phyloP scores from a whole-genome alignment of 1,140 invertebrate genomes.

The Achatina immaculata region DNA sequence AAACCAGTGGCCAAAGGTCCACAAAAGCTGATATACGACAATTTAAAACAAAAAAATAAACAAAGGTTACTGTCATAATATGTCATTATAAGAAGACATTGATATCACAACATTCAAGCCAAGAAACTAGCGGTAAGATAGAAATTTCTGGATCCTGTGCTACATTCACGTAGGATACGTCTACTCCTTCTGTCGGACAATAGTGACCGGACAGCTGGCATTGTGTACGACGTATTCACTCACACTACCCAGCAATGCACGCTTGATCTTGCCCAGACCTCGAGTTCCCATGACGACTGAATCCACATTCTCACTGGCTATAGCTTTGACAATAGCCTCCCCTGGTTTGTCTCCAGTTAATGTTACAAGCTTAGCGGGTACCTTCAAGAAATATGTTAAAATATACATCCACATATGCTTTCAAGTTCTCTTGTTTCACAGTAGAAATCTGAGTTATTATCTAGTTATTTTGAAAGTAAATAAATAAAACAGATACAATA shows the following conservation, averaged over 20 bases:
- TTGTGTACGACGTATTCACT: conserved; percentile 52
- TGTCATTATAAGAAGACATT: too few species aligned
- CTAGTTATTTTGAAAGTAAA: too few species aligned
- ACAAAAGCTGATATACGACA: too few species aligned
- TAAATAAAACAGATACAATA: too few species aligned
- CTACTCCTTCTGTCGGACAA: conserved; percentile 21
- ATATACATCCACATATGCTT: neutral
- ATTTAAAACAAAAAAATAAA: too few species aligned
- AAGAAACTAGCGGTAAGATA: too few species aligned
- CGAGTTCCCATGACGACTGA: conserved; percentile 45
- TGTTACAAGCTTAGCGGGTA: conserved; percentile 38
- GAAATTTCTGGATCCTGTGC: neutral
- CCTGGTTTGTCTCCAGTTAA: conserved; percentile 35
- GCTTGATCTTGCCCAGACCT: conserved; percentile 42
- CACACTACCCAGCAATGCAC: conserved; percentile 49
- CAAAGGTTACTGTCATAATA: too few species aligned
- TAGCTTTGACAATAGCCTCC: conserved; percentile 40
- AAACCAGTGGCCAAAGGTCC: too few species aligned
- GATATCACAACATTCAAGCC: too few species aligned
- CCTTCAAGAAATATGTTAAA: conserved; percentile 38
- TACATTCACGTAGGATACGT: neutral
- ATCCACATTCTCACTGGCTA: conserved; percentile 25
- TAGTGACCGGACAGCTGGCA: conserved; percentile 38
- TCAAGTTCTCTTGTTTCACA: too few species aligned
- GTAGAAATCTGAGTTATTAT: too few species aligned